phyloP scores from a whole-genome alignment of 2,888 invertebrate genomes.

The Acleris literana region DNA sequence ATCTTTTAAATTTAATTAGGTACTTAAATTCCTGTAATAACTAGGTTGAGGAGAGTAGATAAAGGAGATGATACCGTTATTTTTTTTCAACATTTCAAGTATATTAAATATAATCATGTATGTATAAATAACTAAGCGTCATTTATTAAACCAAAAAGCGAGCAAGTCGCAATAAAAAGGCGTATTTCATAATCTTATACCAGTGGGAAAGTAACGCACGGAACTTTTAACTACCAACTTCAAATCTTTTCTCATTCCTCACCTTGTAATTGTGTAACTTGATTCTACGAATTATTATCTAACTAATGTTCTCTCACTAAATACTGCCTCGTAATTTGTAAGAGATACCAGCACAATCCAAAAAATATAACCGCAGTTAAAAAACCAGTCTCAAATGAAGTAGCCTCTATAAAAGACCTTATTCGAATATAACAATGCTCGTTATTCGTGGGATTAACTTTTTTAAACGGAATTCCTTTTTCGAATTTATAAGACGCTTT shows the following conservation, averaged over 20 bases:
- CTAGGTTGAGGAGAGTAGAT: too few species aligned
- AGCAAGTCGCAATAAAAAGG: constrained; percentile 50
- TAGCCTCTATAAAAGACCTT: constrained; percentile 46
- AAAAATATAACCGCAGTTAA: constrained; percentile 43
- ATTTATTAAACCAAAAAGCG: neutral
- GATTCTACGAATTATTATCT: constrained; percentile 74
- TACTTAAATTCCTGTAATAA: neutral
- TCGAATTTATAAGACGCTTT: constrained; percentile 57
- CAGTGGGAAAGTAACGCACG: constrained; percentile 50
- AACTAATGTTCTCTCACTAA: constrained; percentile 64
- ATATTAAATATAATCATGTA: neutral
- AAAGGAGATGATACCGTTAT: too few species aligned
- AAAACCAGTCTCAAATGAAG: constrained; percentile 42
- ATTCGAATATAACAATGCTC: constrained; percentile 46
- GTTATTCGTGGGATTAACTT: constrained; percentile 50
- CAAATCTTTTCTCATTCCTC: constrained; percentile 60
- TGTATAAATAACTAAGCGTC: too few species aligned
- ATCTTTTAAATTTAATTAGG: neutral
- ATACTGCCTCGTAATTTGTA: constrained; percentile 65
- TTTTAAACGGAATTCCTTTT: constrained; percentile 55
- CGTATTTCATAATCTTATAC: constrained; percentile 49
- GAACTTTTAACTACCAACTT: constrained; percentile 66
- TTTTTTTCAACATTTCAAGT: too few species aligned
- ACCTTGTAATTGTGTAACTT: constrained; percentile 59
- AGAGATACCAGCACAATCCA: constrained; percentile 57